phyloP scores from a whole-genome alignment of 2,888 invertebrate species.

The Pogonocherus hispidulus region DNA sequence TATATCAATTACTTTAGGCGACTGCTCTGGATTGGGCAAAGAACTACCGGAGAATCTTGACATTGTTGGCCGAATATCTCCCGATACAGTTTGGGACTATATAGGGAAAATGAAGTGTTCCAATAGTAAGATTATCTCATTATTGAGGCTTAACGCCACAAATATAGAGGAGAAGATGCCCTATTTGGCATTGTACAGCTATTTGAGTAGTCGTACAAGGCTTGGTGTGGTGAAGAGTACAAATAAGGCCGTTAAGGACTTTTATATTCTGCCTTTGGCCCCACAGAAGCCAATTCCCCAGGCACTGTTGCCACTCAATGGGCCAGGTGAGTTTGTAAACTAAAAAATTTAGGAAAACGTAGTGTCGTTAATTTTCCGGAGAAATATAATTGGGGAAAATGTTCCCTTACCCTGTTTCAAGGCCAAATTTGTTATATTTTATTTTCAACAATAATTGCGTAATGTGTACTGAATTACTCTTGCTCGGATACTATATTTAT shows the following conservation, averaged over 20 bases:
- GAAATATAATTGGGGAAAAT: too few relatives aligned
- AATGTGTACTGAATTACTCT: too few relatives aligned
- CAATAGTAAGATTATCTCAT: conserved; percentile 88
- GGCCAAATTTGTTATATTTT: too few relatives aligned
- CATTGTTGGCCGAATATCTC: conserved; percentile 92
- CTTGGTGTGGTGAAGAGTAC: conserved; percentile 88
- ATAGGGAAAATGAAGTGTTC: conserved; percentile 90
- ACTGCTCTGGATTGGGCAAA: conserved; percentile 77
- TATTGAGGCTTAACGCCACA: conserved; percentile 85
- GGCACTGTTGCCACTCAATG: conserved; percentile 78
- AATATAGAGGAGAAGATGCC: conserved; percentile 87
- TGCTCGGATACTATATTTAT: too few relatives aligned
- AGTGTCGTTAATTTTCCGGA: conserved; percentile 14
- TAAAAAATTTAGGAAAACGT: conserved; percentile 23
- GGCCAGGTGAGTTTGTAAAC: conserved; percentile 73
- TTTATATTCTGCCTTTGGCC: conserved; percentile 91
- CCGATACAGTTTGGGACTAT: conserved; percentile 94
- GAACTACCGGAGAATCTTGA: conserved; percentile 84
- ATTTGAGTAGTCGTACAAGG: conserved; percentile 86
- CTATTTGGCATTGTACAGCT: conserved; percentile 88
- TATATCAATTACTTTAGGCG: conserved; percentile 69
- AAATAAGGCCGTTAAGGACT: conserved; percentile 89
- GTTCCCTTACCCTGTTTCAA: too few relatives aligned
- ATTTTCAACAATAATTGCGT: too few relatives aligned
- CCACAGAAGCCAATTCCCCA: conserved; percentile 80